Evolutionary conservation across 1,140 invertebrate genomes (phyloP).

Genomic region (Pseudomyrmex flavicornis): DNA sequence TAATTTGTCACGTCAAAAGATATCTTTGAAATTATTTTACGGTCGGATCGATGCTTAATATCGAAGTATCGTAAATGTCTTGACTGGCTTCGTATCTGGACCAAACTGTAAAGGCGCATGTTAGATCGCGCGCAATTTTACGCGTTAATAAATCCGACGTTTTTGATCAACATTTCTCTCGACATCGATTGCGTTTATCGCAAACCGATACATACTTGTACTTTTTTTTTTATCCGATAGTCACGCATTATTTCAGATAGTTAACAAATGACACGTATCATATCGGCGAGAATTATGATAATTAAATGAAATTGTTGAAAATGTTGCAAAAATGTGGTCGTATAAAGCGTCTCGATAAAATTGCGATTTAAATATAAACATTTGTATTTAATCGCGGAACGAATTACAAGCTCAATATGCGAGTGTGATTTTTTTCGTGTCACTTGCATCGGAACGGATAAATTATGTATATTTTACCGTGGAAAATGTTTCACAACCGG

Average conservation of each 20-base stretch:
- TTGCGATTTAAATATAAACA: background rate
- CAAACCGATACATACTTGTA: constrained; percentile 17
- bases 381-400: background rate
- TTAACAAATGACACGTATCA: background rate
- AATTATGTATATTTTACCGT: background rate
- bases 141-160: constrained; percentile 45
- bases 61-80: constrained; percentile 1
- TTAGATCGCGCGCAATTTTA: constrained; percentile 30
- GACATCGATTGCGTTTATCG: background rate
- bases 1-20: background rate
- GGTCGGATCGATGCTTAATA: background rate
- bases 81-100: background rate
- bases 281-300: background rate
- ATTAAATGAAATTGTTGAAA: background rate
- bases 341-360: background rate
- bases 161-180: constrained; percentile 45
- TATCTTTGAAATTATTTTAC: background rate
- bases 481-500: background rate
- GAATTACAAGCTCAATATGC: background rate
- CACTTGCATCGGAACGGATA: background rate
- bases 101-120: background rate
- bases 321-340: background rate
- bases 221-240: background rate
- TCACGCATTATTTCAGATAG: constrained; percentile 42
- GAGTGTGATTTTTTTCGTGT: background rate